These are phyloP conservation scores for Ecdyonurus torrentis DNA, from an alignment of 2,888 invertebrate species.

Conservation along the genomic window DNA sequence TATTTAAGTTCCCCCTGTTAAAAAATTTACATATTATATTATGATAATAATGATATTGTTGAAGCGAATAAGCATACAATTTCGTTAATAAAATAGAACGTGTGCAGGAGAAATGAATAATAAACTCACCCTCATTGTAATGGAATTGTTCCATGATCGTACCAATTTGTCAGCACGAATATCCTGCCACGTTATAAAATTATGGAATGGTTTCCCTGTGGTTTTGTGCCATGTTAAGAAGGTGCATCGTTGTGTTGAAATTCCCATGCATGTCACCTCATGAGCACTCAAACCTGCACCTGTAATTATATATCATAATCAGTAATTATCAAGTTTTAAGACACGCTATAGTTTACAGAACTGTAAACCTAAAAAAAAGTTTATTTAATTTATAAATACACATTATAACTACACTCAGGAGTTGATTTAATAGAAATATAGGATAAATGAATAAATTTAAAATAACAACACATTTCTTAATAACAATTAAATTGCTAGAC, in stretches of 20 bases:
- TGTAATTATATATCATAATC: slow-evolving; percentile 31
- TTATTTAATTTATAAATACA: neutral
- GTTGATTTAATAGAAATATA: no score
- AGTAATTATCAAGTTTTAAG: neutral
- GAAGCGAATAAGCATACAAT: no score
- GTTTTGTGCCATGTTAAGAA: slow-evolving; percentile 70
- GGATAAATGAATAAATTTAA: no score
- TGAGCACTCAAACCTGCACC: slow-evolving; percentile 48
- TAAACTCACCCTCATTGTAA: slow-evolving; percentile 41
- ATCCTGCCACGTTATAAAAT: slow-evolving; percentile 86
- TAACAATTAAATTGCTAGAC: no score
- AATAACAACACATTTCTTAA: no score
- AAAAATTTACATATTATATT: no score
- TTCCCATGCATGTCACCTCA: slow-evolving; percentile 61
- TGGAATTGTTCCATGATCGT: slow-evolving; percentile 59
- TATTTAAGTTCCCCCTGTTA: no score
- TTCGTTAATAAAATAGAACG: no score
- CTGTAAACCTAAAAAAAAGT: neutral
- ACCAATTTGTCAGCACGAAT: slow-evolving; percentile 55
- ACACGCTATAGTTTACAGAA: neutral
- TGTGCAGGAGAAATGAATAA: no score
- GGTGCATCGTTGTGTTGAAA: slow-evolving; percentile 66
- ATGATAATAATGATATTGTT: no score
- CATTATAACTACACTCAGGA: no score
- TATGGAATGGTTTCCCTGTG: slow-evolving; percentile 60